Percentiles rank a stretch among this genome's conserved stretches.
Conservation (phyloP, 1,140 invertebrate species). For the Vollenhovia emeryi region DNA sequence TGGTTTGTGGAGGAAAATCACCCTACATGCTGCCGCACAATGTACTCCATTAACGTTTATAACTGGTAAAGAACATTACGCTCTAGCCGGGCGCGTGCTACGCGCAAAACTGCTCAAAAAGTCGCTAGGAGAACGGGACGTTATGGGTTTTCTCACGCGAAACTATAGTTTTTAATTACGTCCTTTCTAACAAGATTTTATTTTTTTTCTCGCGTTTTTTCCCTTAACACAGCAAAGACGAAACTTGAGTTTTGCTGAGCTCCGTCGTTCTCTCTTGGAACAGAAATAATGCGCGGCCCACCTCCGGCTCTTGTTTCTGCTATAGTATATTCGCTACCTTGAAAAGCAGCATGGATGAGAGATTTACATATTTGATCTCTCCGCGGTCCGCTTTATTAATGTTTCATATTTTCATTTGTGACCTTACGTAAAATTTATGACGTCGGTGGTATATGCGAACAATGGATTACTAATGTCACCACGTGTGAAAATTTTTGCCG, state of each 20-base stretch:
- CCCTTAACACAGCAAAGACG: neutral
- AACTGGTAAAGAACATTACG: slow-evolving; percentile 48
- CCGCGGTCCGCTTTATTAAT: slow-evolving; percentile 32
- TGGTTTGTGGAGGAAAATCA: slow-evolving; percentile 9
- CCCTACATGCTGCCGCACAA: slow-evolving; percentile 26
- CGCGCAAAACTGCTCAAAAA: slow-evolving; percentile 56
- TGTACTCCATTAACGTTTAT: slow-evolving; percentile 62
- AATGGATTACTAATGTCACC: slow-evolving; percentile 48
- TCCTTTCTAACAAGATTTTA: slow-evolving; percentile 38
- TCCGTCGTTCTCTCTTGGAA: neutral
- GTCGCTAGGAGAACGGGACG: neutral
- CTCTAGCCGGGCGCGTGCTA: slow-evolving; percentile 26
- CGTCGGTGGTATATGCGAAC: neutral
- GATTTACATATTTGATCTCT: slow-evolving; percentile 49
- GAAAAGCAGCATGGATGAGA: slow-evolving; percentile 20
- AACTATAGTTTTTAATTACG: slow-evolving; percentile 58
- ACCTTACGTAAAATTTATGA: slow-evolving; percentile 33
- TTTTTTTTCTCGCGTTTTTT: slow-evolving; percentile 17
- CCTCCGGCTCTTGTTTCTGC: slow-evolving; percentile 39
- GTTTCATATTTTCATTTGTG: slow-evolving; percentile 50
- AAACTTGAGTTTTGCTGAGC: slow-evolving; percentile 14
- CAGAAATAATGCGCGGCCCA: slow-evolving; percentile 29
- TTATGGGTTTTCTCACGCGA: slow-evolving; percentile 20
- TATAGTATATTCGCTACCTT: slow-evolving; percentile 17
- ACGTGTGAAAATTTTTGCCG: neutral